Evolutionary conservation across 2,113 vertebrate genomes (phyloP).

Genomic region (Argyrosomus japonicus): DNA sequence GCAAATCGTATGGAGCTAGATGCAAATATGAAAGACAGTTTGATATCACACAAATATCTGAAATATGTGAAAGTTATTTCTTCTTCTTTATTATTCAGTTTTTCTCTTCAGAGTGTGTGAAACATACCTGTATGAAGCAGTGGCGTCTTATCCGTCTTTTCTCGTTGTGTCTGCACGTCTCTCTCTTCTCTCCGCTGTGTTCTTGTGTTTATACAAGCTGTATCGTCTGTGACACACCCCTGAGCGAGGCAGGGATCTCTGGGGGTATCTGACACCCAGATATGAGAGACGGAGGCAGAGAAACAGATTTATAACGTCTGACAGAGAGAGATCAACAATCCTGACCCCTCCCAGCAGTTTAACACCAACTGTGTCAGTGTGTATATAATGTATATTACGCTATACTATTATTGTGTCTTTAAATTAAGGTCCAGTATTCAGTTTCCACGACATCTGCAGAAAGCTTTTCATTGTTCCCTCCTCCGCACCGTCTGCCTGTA

Average conservation of each 20-base stretch:
- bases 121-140: conserved; percentile 59
- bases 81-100: not conserved
- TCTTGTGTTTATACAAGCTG: conserved; percentile 62
- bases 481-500: not conserved
- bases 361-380: not conserved
- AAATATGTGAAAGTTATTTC: not conserved
- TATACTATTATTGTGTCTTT: not conserved
- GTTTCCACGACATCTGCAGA: not conserved
- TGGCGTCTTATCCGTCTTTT: not conserved
- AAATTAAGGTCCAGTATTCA: conserved; percentile 2
- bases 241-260: conserved; percentile 9
- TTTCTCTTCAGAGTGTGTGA: not conserved
- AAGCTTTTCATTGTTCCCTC: not conserved
- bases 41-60: not conserved
- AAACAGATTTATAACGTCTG: conserved; percentile 38
- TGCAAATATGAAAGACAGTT: not conserved
- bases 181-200: conserved; percentile 10
- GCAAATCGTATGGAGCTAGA: conserved; percentile 1
- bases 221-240: conserved; percentile 62
- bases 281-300: conserved; percentile 13
- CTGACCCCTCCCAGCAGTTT: conserved; percentile 27
- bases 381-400: not conserved
- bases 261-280: not conserved
- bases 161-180: conserved; percentile 10
- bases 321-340: not conserved